These are phyloP conservation scores for Galerucella nymphaeae DNA, from an alignment of 2,888 invertebrate genomes.

Conservation along the genomic window DNA sequence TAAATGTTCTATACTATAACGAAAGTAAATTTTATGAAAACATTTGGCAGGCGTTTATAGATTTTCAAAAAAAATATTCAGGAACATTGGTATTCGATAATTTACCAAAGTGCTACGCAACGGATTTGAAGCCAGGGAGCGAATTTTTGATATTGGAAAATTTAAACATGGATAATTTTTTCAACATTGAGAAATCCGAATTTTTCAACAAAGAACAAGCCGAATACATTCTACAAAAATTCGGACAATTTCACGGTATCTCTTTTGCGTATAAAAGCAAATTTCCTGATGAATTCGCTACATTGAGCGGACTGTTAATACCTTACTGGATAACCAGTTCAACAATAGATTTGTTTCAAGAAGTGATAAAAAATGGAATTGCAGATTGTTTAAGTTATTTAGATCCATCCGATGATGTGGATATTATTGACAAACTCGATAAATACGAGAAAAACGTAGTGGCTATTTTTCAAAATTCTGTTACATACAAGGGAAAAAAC, in stretches of 20 bases:
- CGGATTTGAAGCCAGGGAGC: conserved; percentile 9
- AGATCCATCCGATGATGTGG: background rate
- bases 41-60: conserved; percentile 20
- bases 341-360: conserved; percentile 4
- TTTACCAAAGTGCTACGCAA: conserved; percentile 27
- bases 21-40: conserved; percentile 33
- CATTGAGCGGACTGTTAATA: background rate
- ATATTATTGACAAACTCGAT: conserved; percentile 21
- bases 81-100: conserved; percentile 13
- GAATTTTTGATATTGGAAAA: conserved; percentile 42
- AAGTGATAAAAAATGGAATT: background rate
- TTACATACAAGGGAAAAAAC: conserved; percentile 5
- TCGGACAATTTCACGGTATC: conserved; percentile 47
- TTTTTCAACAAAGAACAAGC: conserved; percentile 45
- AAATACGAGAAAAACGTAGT: conserved; percentile 1
- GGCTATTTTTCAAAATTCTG: conserved; percentile 7
- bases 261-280: conserved; percentile 44
- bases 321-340: conserved; percentile 2
- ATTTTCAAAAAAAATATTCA: conserved; percentile 16
- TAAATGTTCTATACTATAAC: conserved; percentile 29
- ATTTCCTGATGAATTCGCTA: conserved; percentile 36
- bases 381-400: background rate
- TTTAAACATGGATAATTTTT: conserved; percentile 29
- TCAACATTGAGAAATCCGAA: conserved; percentile 1
- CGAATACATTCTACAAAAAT: conserved; percentile 39